Evolutionary conservation across 2,797 vertebrate genomes (phyloP).

Genomic region (Loriculus beryllinus): DNA sequence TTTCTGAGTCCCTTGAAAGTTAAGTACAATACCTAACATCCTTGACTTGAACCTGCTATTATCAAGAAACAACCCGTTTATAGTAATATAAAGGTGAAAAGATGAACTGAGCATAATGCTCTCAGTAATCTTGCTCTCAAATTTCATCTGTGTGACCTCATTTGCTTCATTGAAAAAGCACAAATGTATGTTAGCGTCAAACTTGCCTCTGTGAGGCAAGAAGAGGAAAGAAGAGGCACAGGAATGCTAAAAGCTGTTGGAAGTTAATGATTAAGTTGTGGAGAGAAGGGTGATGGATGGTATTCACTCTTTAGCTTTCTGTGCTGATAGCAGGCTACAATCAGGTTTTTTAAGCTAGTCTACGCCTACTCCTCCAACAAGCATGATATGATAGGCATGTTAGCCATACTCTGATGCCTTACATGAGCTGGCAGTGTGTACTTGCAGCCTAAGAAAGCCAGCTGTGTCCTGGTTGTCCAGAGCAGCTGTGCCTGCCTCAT

Average conservation of each 20-base stretch:
- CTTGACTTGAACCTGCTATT: background rate
- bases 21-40: background rate
- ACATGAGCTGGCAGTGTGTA: background rate
- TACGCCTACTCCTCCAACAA: background rate
- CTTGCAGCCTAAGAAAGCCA: background rate
- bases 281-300: background rate
- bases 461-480: background rate
- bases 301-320: background rate
- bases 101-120: background rate
- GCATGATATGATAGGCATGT: background rate
- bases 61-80: background rate
- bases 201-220: background rate
- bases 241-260: background rate
- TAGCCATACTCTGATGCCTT: background rate
- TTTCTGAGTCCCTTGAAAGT: background rate
- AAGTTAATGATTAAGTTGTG: background rate
- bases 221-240: background rate
- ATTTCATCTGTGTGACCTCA: background rate
- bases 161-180: background rate
- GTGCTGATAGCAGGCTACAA: background rate
- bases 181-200: background rate
- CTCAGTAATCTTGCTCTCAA: background rate
- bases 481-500: background rate
- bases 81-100: background rate
- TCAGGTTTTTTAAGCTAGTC: background rate